These are phyloP conservation scores for Dusona sp. DNA, from an alignment of 2,888 invertebrate species.

Conservation along the genomic window DNA sequence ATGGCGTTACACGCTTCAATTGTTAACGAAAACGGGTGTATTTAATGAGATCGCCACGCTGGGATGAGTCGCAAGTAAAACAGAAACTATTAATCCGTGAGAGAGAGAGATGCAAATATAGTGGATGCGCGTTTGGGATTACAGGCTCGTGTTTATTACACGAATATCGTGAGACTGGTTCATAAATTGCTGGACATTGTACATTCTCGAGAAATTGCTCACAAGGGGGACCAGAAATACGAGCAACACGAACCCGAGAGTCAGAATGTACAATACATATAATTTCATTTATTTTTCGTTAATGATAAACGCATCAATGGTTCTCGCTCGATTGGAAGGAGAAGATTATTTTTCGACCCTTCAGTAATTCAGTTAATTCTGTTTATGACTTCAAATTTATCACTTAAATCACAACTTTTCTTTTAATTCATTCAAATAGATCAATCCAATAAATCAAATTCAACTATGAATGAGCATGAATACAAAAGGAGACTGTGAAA, in stretches of 20 bases:
- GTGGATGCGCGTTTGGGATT: constrained; percentile 42
- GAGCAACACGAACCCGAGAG: neutral
- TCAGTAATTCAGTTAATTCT: neutral
- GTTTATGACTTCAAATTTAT: neutral
- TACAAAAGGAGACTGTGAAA: neutral
- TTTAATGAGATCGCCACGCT: constrained; percentile 41
- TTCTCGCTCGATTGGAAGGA: constrained; percentile 1
- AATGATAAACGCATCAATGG: constrained; percentile 25
- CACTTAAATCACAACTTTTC: neutral
- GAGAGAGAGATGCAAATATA: constrained; percentile 47
- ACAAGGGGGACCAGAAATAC: constrained; percentile 3
- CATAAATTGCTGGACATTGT: constrained; percentile 16
- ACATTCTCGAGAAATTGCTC: constrained; percentile 23
- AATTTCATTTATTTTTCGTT: constrained; percentile 12
- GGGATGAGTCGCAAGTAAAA: constrained; percentile 4
- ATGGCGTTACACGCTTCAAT: constrained; percentile 34
- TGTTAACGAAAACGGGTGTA: constrained; percentile 33
- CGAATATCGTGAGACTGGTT: constrained; percentile 2
- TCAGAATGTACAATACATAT: constrained; percentile 7
- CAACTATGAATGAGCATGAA: too few relatives aligned
- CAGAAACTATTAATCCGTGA: constrained; percentile 31
- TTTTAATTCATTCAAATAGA: too few relatives aligned
- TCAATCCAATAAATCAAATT: neutral
- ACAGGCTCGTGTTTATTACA: constrained; percentile 23
- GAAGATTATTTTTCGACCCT: neutral